A percentile compares a stretch with the other conserved stretches of the same genome.
Evolutionary conservation across 2,888 invertebrate species (phyloP).

Genomic region (Phengaris arion): DNA sequence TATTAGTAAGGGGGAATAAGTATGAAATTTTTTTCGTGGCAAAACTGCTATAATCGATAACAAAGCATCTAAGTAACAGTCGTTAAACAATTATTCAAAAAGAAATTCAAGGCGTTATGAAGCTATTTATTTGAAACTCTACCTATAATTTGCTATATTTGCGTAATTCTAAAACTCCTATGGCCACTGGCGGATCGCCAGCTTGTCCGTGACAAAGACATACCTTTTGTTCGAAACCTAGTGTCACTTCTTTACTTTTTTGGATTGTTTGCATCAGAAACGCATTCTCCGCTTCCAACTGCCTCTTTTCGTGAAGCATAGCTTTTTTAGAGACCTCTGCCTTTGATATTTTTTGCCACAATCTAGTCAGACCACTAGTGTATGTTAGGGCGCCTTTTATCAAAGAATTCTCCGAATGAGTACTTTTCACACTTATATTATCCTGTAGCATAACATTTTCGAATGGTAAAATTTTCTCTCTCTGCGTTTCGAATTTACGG

Average conservation of each 20-base stretch:
- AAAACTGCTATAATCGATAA: too few relatives aligned
- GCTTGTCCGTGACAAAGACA: constrained; percentile 51
- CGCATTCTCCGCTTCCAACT: constrained; percentile 61
- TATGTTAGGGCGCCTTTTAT: constrained; percentile 56
- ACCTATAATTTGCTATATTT: constrained; percentile 46
- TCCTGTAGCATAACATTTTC: constrained; percentile 51
- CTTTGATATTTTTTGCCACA: constrained; percentile 68
- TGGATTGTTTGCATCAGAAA: constrained; percentile 49
- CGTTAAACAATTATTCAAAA: too few relatives aligned
- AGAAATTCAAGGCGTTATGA: too few relatives aligned
- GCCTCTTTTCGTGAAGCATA: constrained; percentile 58
- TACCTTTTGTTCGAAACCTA: constrained; percentile 45
- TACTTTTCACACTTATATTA: constrained; percentile 49
- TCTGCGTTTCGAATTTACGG: constrained; percentile 77
- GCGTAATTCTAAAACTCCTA: constrained; percentile 52
- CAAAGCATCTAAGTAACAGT: too few relatives aligned
- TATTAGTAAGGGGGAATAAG: too few relatives aligned
- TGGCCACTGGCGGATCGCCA: constrained; percentile 47
- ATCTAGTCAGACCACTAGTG: constrained; percentile 59
- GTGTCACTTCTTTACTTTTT: constrained; percentile 46
- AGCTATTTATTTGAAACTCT: neutral
- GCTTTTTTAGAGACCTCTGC: constrained; percentile 64
- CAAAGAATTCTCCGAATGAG: constrained; percentile 57
- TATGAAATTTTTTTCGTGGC: too few relatives aligned
- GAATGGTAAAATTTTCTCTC: constrained; percentile 72